Evolutionary conservation across 2,113 vertebrate genomes (phyloP), one percentile per base, ranked within the genome.

Genomic region (Cyprinodon brontotheroides): DNA sequence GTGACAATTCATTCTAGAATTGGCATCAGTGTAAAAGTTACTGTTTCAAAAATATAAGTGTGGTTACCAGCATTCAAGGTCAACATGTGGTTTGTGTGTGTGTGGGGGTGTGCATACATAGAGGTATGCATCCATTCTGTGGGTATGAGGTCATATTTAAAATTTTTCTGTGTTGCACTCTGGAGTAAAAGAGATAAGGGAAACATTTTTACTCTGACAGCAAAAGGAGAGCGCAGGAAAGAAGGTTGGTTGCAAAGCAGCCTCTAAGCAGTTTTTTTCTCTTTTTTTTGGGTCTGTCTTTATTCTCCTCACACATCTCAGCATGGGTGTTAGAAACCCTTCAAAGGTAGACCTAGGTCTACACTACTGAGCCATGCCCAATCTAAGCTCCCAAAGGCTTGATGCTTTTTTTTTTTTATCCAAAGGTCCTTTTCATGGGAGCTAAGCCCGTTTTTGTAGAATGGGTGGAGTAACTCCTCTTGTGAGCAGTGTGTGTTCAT

Each of bases 281-380:
- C 36, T 48, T 12, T 76, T 68, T 74, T 82, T 81, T 63, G 9
- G 40, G 59, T 29, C 66, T 47, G 53, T 80, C 38, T 74, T 64
- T 77, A 65, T 71, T 62, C 61, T n/a, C 29, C 43, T 63, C n/a
- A 75, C 84, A 82, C 82, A 79, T 80, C 79, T 66, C 74, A 77
- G 68, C 22, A n/a, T 80, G 74, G 81, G 81, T 78, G 75, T 71
- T 84, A 72, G 81, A 57, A 74, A 80, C 68, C 74, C 80, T 91
- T 92, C 71, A 82, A 79, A 89, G 81, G 74, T 83, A 86, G 85
- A 90, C 50, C 68, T 81, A 90, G 88, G 89, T 88, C 61, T 76
- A 63, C 68, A 70, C 84, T 84, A 83, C 79, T 63, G 80, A 89
- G 86, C 77, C 48, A 68, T 75, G 76, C 64, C 80, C 57, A 0